Evolutionary conservation across 2,113 vertebrate genomes (phyloP).

Genomic region (Phaetusa simplex): DNA sequence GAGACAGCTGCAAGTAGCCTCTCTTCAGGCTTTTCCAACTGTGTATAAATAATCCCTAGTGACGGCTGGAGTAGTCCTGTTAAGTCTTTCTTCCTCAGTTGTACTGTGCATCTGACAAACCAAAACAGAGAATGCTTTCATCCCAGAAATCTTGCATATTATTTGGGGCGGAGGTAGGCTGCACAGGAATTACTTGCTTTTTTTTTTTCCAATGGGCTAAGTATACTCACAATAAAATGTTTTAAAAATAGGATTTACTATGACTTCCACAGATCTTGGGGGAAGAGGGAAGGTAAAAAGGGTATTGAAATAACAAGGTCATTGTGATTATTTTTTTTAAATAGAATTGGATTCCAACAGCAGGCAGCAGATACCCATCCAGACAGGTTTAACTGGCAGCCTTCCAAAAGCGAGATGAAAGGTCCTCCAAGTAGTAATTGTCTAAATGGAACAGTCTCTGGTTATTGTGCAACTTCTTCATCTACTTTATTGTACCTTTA

Average conservation of each 20-base stretch:
- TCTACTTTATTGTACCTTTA: conserved; percentile 48
- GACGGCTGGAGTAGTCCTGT: neutral
- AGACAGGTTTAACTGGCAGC: conserved; percentile 46
- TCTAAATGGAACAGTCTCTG: conserved; percentile 38
- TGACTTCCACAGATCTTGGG: neutral
- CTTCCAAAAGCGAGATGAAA: conserved; percentile 12
- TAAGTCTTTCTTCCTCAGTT: conserved; percentile 20
- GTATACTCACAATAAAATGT: neutral
- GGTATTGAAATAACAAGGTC: neutral
- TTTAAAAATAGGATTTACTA: conserved; percentile 11
- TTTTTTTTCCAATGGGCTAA: neutral
- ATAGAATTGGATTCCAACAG: conserved; percentile 6
- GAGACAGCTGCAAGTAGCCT: neutral
- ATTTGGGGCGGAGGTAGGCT: neutral
- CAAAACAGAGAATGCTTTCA: conserved; percentile 20
- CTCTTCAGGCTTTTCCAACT: conserved; percentile 17
- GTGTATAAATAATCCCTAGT: conserved; percentile 41
- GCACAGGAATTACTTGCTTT: neutral
- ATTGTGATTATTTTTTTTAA: neutral
- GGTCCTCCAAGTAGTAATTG: conserved; percentile 26
- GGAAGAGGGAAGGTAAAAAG: neutral
- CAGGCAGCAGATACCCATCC: neutral
- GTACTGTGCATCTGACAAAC: neutral
- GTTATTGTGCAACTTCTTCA: conserved; percentile 28
- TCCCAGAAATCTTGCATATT: conserved; percentile 1